Base-by-base conservation (phyloP, 2,888 invertebrate species). In the Temnothorax unifasciatus region DNA sequence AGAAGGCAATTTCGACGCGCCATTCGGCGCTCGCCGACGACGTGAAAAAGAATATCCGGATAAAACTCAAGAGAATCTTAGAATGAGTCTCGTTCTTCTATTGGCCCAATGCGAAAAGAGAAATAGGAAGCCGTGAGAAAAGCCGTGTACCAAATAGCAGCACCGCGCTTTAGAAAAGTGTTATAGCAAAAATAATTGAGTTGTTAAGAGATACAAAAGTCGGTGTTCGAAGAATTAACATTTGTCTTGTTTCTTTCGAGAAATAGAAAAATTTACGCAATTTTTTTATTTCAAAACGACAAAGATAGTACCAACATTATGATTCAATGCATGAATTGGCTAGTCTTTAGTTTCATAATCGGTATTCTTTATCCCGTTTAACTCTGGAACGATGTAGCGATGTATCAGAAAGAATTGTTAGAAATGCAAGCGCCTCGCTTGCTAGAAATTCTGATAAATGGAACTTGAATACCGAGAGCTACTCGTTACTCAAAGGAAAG, bases 1-100 rank as follows among this genome's bases (percentile, higher is more conserved):
- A 86, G 88, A 79, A 79, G 84, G 85, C 85, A 90, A 90, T 89
- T 88, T 82, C 88, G 64, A 64, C 66, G 47, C 71, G 66, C 73
- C 41, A 84, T 85, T 86, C 85, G 89, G 77, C 44, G 79, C 66
- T 61, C 82, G 81, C 81, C 85, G 84, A 75, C 79, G 44, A 61
- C 84, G 68, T 71, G 86, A 81, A 76, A 82, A 89, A 85, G 84
- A 64, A 86, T 84, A 86, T 83, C 85, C 75, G 69, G 64, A 44
- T 86, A 82, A 86, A 75, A 83, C 82, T 76, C 71, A 64, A 64
- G 71, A 85, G 77, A 85, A 71, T 84, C 77, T 84, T 34, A 52
- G 50, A 38, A 71, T 59, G 79, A 71, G 59, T 59, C 47, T 59
- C 59, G 44, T 71, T 71, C 59, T 50, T 59, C 59, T 25, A 79